These are phyloP conservation scores for Passer domesticus DNA, from an alignment of 2,113 vertebrate species.

Conservation along the genomic window DNA sequence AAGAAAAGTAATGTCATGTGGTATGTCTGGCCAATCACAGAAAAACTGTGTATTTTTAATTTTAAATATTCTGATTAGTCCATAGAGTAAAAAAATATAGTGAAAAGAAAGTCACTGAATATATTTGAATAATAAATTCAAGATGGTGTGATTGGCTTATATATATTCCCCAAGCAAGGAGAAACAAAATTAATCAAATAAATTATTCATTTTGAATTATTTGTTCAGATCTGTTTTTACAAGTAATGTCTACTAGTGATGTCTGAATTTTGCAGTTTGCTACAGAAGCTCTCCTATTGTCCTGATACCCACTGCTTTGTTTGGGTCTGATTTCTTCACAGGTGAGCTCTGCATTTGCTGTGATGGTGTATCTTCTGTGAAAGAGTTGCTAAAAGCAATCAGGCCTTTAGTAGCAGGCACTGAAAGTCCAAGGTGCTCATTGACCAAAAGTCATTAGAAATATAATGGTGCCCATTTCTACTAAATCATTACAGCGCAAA, in stretches of 20 bases:
- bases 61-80: conserved; percentile 60
- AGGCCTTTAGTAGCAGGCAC: background rate
- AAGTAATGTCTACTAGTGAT: background rate
- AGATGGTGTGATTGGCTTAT: conserved; percentile 41
- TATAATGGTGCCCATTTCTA: conserved; percentile 26
- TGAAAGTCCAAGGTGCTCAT: background rate
- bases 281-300: background rate
- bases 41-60: conserved; percentile 11
- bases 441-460: conserved; percentile 51
- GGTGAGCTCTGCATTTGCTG: background rate
- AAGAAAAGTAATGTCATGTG: conserved; percentile 14
- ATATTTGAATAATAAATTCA: conserved; percentile 64
- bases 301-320: background rate
- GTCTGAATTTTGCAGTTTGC: background rate
- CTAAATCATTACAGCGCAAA: conserved; percentile 24
- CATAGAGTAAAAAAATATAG: conserved; percentile 24
- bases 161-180: conserved; percentile 33
- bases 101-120: conserved; percentile 44
- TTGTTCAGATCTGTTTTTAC: conserved; percentile 39
- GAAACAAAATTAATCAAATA: conserved; percentile 57
- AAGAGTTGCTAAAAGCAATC: conserved; percentile 44
- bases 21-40: background rate
- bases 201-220: conserved; percentile 63
- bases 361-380: background rate
- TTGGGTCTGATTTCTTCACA: background rate